Evolutionary conservation across 2,888 invertebrate genomes (phyloP).

Genomic region (Oligia fasciuncula): DNA sequence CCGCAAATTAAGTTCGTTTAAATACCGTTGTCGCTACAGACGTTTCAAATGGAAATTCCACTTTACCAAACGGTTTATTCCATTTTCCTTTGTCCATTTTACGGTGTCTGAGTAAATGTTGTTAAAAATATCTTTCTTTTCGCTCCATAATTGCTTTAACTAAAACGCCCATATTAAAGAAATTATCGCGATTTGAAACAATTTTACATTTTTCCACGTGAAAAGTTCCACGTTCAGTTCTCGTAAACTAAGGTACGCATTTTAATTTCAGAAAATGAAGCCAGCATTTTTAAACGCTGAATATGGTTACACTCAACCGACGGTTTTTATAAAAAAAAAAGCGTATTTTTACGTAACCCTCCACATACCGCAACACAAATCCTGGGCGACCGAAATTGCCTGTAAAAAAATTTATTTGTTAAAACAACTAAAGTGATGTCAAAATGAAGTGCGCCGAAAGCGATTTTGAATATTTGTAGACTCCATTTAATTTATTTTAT

Average conservation of each 20-base stretch:
- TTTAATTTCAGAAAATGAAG: constrained; percentile 57
- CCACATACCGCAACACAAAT: constrained; percentile 35
- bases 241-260: constrained; percentile 43
- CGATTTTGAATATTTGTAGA: constrained; percentile 18
- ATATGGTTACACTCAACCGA: constrained; percentile 41
- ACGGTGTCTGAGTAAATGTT: constrained; percentile 52
- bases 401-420: constrained; percentile 39
- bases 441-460: constrained; percentile 4
- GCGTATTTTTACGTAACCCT: constrained; percentile 33
- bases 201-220: constrained; percentile 17
- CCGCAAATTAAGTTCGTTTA: constrained; percentile 73
- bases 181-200: constrained; percentile 34
- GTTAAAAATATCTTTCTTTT: constrained; percentile 46
- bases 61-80: constrained; percentile 66
- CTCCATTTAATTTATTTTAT: background rate
- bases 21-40: constrained; percentile 67
- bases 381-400: constrained; percentile 25
- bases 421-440: constrained; percentile 20
- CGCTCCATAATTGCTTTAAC: constrained; percentile 49
- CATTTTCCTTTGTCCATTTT: constrained; percentile 63
- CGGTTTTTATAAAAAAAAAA: constrained; percentile 14
- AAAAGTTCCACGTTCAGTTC: constrained; percentile 19
- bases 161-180: constrained; percentile 24
- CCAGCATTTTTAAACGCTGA: constrained; percentile 53
- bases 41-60: constrained; percentile 66